Evolutionary conservation across 1,140 invertebrate species (phyloP).

Genomic region (Macrotrachela quadricornifera): DNA sequence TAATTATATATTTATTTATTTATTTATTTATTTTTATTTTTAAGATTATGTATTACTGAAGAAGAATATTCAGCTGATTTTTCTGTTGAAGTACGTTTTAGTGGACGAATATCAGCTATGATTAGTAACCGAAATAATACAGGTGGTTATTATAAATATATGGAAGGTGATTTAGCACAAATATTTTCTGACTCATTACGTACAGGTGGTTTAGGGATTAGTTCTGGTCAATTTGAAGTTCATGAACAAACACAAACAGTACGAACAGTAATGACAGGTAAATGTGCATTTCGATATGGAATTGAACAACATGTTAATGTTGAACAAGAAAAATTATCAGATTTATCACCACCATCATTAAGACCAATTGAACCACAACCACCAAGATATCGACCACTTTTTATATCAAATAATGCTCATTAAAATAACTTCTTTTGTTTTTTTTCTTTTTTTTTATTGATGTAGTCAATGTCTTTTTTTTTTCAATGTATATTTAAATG

Average conservation of each 20-base stretch:
- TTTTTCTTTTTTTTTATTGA: too few species aligned
- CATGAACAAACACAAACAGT: neutral
- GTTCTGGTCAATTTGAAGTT: neutral
- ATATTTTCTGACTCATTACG: too few species aligned
- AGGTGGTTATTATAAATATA: neutral
- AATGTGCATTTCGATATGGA: slow-evolving; percentile 2
- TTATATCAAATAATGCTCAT: too few species aligned
- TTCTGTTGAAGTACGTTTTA: neutral
- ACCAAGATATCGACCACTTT: too few species aligned
- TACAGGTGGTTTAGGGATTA: neutral
- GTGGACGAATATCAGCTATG: neutral
- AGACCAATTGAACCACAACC: too few species aligned
- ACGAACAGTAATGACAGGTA: neutral
- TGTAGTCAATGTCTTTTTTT: too few species aligned
- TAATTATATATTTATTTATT: too few species aligned
- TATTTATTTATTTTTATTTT: too few species aligned
- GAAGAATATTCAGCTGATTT: slow-evolving; percentile 1
- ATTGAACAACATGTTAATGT: slow-evolving; percentile 5
- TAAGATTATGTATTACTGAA: neutral
- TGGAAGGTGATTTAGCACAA: neutral
- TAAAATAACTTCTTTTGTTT: too few species aligned
- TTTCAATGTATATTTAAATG: too few species aligned
- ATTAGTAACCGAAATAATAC: too few species aligned
- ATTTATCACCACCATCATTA: too few species aligned
- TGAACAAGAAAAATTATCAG: neutral